Evolutionary conservation across 2,113 vertebrate species (phyloP).

Genomic region (Podilymbus podiceps): DNA sequence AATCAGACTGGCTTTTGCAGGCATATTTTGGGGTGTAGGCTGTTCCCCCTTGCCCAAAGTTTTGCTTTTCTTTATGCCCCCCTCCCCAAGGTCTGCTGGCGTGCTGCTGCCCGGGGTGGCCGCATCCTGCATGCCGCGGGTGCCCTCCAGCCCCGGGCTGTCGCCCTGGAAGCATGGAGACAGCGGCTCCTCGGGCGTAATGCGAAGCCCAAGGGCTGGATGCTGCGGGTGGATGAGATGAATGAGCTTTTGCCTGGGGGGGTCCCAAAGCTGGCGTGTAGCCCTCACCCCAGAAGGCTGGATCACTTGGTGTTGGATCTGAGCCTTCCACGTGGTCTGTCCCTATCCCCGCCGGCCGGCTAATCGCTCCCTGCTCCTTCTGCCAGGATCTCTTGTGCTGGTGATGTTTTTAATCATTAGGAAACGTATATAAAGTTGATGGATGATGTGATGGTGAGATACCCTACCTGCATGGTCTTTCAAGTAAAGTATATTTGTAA

Average conservation of each 20-base stretch:
- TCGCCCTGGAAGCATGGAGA: neutral
- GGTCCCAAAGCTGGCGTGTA: accelerated
- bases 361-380: neutral
- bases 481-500: neutral
- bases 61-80: neutral
- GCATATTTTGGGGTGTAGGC: neutral
- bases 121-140: neutral
- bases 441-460: neutral
- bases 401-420: neutral
- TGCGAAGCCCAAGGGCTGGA: neutral
- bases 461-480: neutral
- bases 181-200: neutral
- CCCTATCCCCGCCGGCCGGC: neutral
- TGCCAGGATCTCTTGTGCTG: neutral
- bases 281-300: accelerated
- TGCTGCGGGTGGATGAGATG: too few relatives aligned
- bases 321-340: neutral
- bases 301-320: accelerated
- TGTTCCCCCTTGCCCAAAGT: neutral
- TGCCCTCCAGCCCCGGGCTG: neutral
- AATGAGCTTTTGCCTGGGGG: neutral
- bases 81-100: neutral
- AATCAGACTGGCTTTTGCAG: neutral
- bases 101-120: neutral
- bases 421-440: neutral